phyloP scores from a whole-genome alignment of 1,140 invertebrate species.

The Nylanderia fulva region DNA sequence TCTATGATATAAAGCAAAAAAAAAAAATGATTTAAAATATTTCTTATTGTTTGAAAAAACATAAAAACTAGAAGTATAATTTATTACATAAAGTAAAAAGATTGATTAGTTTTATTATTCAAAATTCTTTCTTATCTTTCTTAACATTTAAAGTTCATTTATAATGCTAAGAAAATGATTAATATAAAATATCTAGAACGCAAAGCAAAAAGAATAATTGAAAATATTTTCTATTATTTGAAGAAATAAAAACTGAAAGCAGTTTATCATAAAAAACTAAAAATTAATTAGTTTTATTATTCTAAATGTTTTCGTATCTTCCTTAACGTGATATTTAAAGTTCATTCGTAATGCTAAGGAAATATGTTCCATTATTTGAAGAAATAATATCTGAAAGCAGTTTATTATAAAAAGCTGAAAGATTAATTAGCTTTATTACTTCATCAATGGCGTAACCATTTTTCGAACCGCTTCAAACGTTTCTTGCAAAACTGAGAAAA shows the following conservation, averaged over 20 bases:
- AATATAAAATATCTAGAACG: neutral
- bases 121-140: no score
- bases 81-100: no score
- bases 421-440: no score
- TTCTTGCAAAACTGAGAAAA: slow-evolving; percentile 9
- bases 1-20: neutral
- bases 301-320: no score
- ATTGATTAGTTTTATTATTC: no score
- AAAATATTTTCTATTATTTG: no score
- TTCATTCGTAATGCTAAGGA: neutral
- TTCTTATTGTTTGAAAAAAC: slow-evolving; percentile 9
- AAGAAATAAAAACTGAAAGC: no score
- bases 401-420: no score
- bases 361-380: no score
- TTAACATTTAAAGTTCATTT: neutral
- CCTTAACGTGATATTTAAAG: neutral
- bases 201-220: neutral
- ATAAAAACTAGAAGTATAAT: neutral
- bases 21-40: neutral
- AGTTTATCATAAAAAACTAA: no score
- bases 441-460: neutral
- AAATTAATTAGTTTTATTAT: slow-evolving; percentile 27
- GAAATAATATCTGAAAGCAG: no score
- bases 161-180: neutral
- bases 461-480: slow-evolving; percentile 2